phyloP scores from a whole-genome alignment of 2,888 invertebrate species.

The Digitonthophagus gazella region DNA sequence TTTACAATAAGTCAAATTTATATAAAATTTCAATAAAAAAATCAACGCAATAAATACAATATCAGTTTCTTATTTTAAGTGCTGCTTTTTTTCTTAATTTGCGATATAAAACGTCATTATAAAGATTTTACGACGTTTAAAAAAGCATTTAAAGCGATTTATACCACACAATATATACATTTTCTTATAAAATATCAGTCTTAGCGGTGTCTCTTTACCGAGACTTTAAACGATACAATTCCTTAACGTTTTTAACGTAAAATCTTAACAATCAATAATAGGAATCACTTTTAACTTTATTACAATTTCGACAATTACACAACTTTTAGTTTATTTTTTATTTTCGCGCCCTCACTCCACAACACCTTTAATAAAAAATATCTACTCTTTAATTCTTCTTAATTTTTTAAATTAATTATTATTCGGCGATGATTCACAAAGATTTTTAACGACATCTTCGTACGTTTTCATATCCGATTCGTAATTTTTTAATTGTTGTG shows the following conservation, averaged over 20 bases:
- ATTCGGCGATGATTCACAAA: conserved; percentile 65
- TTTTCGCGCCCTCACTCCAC: not conserved
- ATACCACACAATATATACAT: not conserved
- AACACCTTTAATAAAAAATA: conserved; percentile 4
- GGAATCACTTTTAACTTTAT: not conserved
- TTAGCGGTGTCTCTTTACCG: not conserved
- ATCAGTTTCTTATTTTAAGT: not conserved
- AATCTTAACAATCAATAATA: not conserved
- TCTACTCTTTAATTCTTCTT: not conserved
- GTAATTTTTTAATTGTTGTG: conserved; percentile 69
- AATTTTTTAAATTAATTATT: conserved; percentile 41
- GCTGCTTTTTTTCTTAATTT: not conserved
- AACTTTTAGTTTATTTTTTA: not conserved
- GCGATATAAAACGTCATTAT: not conserved
- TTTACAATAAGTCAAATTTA: not conserved
- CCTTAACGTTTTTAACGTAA: not conserved
- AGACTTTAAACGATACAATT: not conserved
- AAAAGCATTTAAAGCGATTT: not conserved
- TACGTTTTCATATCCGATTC: conserved; percentile 74
- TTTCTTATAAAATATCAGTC: not conserved
- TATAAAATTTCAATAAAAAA: not conserved
- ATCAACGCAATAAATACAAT: not conserved
- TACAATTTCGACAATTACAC: conserved; percentile 2
- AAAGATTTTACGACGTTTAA: not conserved
- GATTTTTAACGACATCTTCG: conserved; percentile 71